Conservation (phyloP, 2,888 invertebrate genomes). For the Chironomus riparius region DNA sequence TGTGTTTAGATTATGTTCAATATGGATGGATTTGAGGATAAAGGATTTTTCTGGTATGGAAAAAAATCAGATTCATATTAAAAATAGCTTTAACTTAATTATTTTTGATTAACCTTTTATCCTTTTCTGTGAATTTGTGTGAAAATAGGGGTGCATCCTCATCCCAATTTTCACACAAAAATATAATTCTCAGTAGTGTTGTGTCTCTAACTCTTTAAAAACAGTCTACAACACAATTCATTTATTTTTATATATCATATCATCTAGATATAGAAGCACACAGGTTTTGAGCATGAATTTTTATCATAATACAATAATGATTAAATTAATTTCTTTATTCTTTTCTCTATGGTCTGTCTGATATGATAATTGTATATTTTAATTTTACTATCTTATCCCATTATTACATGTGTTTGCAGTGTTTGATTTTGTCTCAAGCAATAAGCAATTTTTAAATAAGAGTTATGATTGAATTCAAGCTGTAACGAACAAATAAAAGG, state of each 20-base stretch:
- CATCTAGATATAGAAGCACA: not conserved
- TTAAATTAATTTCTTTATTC: not conserved
- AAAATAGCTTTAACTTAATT: not conserved
- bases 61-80: too few relatives aligned
- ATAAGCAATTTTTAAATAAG: not conserved
- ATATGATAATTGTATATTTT: not conserved
- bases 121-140: not conserved
- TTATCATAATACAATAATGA: not conserved
- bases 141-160: not conserved
- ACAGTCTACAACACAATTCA: not conserved
- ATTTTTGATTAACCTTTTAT: not conserved
- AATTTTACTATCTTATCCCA: not conserved
- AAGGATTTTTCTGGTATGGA: not conserved
- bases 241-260: not conserved
- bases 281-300: conserved; percentile 1
- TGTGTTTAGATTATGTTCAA: not conserved
- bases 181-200: too few relatives aligned
- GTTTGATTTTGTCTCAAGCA: not conserved
- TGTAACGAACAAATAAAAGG: not conserved
- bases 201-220: not conserved
- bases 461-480: not conserved
- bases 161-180: not conserved
- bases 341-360: too few relatives aligned
- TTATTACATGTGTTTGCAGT: not conserved
- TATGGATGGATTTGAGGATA: not conserved